Percentiles rank a stretch among this genome's conserved stretches.
These are phyloP conservation scores for Metaphire vulgaris DNA, from an alignment of 1,140 invertebrate species.

Conservation along the genomic window DNA sequence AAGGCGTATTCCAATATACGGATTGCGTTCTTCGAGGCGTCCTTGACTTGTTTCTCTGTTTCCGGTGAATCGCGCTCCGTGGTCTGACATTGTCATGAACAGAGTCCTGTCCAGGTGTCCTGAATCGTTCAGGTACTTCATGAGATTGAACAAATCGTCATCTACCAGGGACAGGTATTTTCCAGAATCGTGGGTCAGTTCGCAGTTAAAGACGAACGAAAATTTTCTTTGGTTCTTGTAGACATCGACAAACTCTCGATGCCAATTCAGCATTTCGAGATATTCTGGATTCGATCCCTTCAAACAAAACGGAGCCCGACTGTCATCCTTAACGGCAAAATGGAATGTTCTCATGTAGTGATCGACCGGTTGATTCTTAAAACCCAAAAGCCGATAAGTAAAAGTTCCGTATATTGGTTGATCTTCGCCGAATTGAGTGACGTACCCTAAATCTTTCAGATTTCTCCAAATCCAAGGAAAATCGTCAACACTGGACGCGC, in stretches of 20 bases:
- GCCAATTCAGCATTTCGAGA: conserved; percentile 63
- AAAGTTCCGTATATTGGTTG: conserved; percentile 76
- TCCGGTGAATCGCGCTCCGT: conserved; percentile 60
- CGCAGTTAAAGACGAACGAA: conserved; percentile 29
- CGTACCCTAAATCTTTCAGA: conserved; percentile 57
- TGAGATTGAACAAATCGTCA: conserved; percentile 30
- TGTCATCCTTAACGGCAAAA: conserved; percentile 52
- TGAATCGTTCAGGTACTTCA: conserved; percentile 32
- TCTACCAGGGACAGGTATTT: conserved; percentile 33
- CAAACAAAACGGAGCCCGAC: conserved; percentile 54
- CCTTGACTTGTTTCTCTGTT: conserved; percentile 72
- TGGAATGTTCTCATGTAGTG: conserved; percentile 83
- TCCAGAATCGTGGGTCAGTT: conserved; percentile 34
- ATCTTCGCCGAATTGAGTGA: conserved; percentile 72
- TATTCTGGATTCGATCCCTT: conserved; percentile 71
- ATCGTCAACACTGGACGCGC: conserved; percentile 63
- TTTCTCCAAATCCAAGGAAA: conserved; percentile 62
- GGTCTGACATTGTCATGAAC: conserved; percentile 40
- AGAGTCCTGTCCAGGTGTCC: conserved; percentile 36
- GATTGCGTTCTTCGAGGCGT: conserved; percentile 79
- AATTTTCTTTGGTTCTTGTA: conserved; percentile 15
- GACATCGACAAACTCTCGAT: conserved; percentile 54
- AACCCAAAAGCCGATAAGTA: conserved; percentile 82
- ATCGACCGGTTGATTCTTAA: conserved; percentile 73
- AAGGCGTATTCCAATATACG: conserved; percentile 68